Base-by-base conservation (phyloP, 2,797 vertebrate genomes). In the Neosilurus mollespiculum region DNA sequence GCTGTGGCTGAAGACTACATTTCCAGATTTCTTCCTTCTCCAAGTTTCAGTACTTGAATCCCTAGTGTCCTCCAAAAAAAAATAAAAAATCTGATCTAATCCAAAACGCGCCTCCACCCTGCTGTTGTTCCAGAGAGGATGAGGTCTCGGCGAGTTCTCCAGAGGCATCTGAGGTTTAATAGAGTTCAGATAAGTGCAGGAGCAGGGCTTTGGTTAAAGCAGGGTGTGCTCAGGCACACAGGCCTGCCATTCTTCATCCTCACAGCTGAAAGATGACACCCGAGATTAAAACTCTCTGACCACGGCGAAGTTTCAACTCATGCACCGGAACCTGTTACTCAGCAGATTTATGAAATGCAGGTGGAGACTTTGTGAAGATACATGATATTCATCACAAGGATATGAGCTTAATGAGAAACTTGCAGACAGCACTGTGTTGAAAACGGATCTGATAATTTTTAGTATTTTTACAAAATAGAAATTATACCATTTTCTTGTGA, bases 201-300 rank as follows among this genome's bases (percentile, higher is more conserved):
- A 70, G 59, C 20, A 26, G 66, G 16, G 16, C 24, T 73, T 59
- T 15, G 83, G 73, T 75, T 49, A 79, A 79, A 53, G 59, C 61
- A 30, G 34, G 75, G 75, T 77, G 75, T 77, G 75, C 43, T 53
- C 61, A 30, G 43, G 15, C 24, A 66, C 24, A 69, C 37, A 81
- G 37, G 14, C 22, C 43, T 30, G 64, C 80, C 15, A 43, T 78
- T 67, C 65, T 77, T 34, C 75, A 64, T 9, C 61, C 84, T 54
- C 58, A 9, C 56, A 18, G 49, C 71, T 26, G 72, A 67, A 79
- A 78, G 62, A 69, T 37, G 43, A 83, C 34, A 65, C 87, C 62
- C 0, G 66, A 83, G 30, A 83, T 69, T 24, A 78, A 34, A 71
- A 22, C 69, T 73, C 67, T 61, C 61, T 61, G 58, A 80, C 14